Percentiles rank a stretch among this genome's conserved stretches.
Evolutionary conservation across 2,888 invertebrate genomes (phyloP).

Genomic region (Prosopocoilus inquinatus): DNA sequence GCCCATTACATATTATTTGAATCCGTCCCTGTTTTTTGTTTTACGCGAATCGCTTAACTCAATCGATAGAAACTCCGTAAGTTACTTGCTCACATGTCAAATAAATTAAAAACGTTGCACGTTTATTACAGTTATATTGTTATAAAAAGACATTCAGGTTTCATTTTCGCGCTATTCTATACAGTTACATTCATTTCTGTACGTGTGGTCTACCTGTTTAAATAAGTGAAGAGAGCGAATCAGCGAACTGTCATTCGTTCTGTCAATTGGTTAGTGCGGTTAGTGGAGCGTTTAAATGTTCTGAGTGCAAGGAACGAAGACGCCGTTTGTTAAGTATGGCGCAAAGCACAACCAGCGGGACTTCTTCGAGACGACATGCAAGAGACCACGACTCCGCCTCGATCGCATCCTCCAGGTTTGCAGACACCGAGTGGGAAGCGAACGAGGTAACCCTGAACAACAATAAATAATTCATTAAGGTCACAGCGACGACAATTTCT

Average conservation of each 20-base stretch:
- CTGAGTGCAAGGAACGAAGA: too few relatives aligned
- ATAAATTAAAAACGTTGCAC: too few relatives aligned
- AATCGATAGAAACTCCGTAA: too few relatives aligned
- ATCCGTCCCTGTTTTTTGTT: too few relatives aligned
- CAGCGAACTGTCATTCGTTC: too few relatives aligned
- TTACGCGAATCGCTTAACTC: too few relatives aligned
- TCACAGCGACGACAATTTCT: constrained; percentile 15
- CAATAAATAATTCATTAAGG: background rate
- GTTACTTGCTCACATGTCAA: too few relatives aligned
- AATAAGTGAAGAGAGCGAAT: background rate
- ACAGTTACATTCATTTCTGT: constrained; percentile 1
- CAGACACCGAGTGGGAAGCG: constrained; percentile 75
- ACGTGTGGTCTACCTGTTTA: constrained; percentile 4
- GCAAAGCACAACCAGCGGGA: constrained; percentile 61
- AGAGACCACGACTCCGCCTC: constrained; percentile 64
- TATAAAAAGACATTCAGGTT: too few relatives aligned
- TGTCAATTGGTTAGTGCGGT: too few relatives aligned
- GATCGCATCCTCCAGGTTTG: constrained; percentile 60
- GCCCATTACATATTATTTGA: too few relatives aligned
- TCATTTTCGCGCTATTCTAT: background rate
- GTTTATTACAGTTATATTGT: too few relatives aligned
- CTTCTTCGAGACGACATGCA: constrained; percentile 61
- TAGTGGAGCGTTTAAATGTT: too few relatives aligned
- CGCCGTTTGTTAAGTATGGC: constrained; percentile 51
- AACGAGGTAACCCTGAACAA: constrained; percentile 58